Evolutionary conservation across 2,888 invertebrate species (phyloP).

Genomic region (Oeneis ivallda): DNA sequence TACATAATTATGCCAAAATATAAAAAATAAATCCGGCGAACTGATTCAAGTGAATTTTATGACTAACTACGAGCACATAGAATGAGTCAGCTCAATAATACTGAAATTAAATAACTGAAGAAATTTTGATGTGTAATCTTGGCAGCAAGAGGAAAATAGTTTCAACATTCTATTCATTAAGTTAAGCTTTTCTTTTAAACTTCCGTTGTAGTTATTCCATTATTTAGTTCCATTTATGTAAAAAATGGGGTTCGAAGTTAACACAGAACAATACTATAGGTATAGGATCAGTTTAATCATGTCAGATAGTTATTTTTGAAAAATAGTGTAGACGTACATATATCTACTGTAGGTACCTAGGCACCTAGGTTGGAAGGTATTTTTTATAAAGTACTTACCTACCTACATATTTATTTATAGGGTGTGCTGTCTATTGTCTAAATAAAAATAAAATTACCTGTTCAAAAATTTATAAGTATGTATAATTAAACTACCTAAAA

Average conservation of each 20-base stretch:
- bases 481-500: no score
- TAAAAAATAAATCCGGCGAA: slow-evolving; percentile 26
- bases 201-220: neutral
- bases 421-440: no score
- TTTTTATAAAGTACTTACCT: neutral
- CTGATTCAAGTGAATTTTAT: slow-evolving; percentile 66
- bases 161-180: neutral
- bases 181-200: neutral
- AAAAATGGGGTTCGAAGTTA: no score
- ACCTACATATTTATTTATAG: no score
- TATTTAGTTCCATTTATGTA: no score
- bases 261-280: no score
- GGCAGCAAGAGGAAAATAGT: slow-evolving; percentile 11
- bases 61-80: slow-evolving; percentile 56
- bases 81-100: slow-evolving; percentile 54
- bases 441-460: no score
- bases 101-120: slow-evolving; percentile 52
- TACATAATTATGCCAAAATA: slow-evolving; percentile 31
- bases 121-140: slow-evolving; percentile 41
- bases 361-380: neutral
- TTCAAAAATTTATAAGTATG: no score
- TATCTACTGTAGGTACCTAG: neutral
- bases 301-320: neutral
- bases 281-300: neutral
- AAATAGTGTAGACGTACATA: neutral